Evolutionary conservation across 2,888 invertebrate genomes (phyloP).

Genomic region (Drosophila mayaguana): DNA sequence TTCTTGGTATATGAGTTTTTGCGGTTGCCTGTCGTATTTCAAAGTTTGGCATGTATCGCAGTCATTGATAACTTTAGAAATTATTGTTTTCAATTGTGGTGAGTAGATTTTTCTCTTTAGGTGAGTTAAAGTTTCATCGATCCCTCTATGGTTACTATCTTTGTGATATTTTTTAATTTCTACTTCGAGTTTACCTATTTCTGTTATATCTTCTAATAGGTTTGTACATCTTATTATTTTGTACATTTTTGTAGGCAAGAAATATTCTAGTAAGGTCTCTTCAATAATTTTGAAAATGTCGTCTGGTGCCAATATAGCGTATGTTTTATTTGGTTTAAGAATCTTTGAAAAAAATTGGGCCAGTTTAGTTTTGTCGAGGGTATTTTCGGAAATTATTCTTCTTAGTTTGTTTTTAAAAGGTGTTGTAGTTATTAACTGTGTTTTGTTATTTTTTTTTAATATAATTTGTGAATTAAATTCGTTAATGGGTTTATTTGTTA

Average conservation of each 20-base stretch:
- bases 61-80: neutral
- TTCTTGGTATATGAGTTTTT: neutral
- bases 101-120: neutral
- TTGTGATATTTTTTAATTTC: neutral
- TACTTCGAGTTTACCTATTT: neutral
- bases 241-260: neutral
- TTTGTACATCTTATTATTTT: constrained; percentile 7
- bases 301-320: neutral
- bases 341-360: neutral
- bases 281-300: neutral
- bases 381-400: neutral
- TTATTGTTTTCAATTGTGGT: neutral
- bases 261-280: neutral
- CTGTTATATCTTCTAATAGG: neutral
- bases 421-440: too few species aligned
- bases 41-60: neutral
- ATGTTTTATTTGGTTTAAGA: neutral
- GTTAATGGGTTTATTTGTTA: neutral
- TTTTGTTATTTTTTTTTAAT: neutral
- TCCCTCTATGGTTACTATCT: neutral
- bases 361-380: neutral
- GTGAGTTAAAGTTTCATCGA: neutral
- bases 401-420: neutral
- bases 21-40: neutral
- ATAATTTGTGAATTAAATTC: neutral